These are phyloP conservation scores for Drosophila leontia DNA, from an alignment of 1,140 invertebrate species.

Conservation along the genomic window DNA sequence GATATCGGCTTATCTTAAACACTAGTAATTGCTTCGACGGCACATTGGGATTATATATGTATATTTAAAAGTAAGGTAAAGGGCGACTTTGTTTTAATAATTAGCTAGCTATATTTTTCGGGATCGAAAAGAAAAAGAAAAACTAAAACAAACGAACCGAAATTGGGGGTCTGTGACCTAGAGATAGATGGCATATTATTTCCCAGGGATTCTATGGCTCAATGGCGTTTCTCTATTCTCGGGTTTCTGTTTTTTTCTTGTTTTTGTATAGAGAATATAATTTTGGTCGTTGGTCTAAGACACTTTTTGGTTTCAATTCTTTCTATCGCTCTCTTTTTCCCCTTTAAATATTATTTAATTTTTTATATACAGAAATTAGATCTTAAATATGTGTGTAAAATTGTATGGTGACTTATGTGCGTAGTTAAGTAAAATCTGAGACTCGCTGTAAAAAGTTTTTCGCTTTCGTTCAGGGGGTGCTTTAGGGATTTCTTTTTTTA, in stretches of 20 bases:
- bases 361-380: conserved; percentile 76
- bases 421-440: conserved; percentile 83
- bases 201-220: conserved; percentile 51
- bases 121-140: conserved; percentile 10
- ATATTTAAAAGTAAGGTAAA: conserved; percentile 12
- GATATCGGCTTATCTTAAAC: conserved; percentile 58
- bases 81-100: conserved; percentile 12
- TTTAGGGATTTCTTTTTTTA: conserved; percentile 5
- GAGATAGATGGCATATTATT: conserved; percentile 26
- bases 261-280: conserved; percentile 67
- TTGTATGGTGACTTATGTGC: conserved; percentile 75
- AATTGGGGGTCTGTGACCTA: conserved; percentile 7
- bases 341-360: conserved; percentile 16
- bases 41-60: conserved; percentile 60
- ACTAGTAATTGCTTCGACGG: conserved; percentile 80
- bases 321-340: conserved; percentile 28
- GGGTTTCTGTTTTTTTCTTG: conserved; percentile 10
- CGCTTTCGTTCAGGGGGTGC: conserved; percentile 38
- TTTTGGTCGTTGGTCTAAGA: conserved; percentile 83
- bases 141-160: conserved; percentile 24
- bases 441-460: conserved; percentile 70
- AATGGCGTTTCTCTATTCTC: conserved; percentile 13
- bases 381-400: conserved; percentile 40
- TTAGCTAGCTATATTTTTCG: conserved; percentile 35
- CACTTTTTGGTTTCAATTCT: conserved; percentile 81